These are phyloP conservation scores for Fopius arisanus DNA, from an alignment of 1,140 invertebrate genomes.

Conservation along the genomic window DNA sequence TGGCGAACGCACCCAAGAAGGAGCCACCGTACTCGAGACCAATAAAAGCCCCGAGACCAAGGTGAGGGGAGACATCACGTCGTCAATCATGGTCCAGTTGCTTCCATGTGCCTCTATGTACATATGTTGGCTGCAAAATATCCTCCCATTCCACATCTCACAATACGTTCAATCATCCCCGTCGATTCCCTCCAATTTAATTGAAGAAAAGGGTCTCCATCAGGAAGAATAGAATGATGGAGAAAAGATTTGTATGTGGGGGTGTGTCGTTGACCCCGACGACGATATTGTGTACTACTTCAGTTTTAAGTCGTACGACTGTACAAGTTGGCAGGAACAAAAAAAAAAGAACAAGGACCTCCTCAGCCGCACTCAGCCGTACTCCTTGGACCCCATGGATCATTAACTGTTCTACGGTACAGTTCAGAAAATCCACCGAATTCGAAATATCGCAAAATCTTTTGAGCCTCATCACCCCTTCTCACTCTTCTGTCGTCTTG, in stretches of 20 bases:
- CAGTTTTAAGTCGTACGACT: conserved; percentile 51
- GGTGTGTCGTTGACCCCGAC: conserved; percentile 51
- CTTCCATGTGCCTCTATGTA: conserved; percentile 34
- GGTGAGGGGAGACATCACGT: conserved; percentile 45
- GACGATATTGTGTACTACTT: conserved; percentile 61
- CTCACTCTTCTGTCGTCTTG: neutral
- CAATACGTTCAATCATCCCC: conserved; percentile 23
- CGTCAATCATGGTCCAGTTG: conserved; percentile 60
- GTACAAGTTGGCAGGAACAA: conserved; percentile 43
- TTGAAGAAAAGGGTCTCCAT: neutral
- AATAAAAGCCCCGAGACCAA: conserved; percentile 30
- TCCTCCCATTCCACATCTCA: neutral
- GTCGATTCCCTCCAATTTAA: conserved; percentile 12
- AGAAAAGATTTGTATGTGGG: conserved; percentile 26
- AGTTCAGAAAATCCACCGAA: conserved; percentile 45
- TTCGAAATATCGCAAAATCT: conserved; percentile 24
- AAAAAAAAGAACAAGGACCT: conserved; percentile 55
- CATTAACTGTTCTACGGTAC: conserved; percentile 51
- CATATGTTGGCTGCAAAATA: conserved; percentile 5
- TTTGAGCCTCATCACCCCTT: neutral
- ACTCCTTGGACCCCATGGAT: conserved; percentile 55
- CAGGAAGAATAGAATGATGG: conserved; percentile 22
- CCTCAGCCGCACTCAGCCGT: conserved; percentile 57
- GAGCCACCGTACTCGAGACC: conserved; percentile 24
- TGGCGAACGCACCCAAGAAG: conserved; percentile 18